phyloP scores from a whole-genome alignment of 1,140 invertebrate genomes.

The Daktulosphaira vitifoliae region DNA sequence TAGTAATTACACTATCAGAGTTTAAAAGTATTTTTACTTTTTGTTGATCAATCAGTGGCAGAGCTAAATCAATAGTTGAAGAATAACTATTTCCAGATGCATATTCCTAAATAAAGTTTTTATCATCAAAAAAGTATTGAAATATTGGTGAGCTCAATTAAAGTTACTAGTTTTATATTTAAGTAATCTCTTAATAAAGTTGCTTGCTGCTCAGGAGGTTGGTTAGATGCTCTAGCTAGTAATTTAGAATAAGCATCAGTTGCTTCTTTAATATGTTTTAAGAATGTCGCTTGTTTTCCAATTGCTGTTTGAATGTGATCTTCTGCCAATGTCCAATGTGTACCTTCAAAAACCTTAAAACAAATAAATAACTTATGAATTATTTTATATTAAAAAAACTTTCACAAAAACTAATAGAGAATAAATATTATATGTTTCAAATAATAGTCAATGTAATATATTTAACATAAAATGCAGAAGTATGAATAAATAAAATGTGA shows the following conservation, averaged over 20 bases:
- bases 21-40: slow-evolving; percentile 28
- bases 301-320: slow-evolving; percentile 93
- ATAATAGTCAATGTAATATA: no score
- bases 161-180: slow-evolving; percentile 21
- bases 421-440: not conserved
- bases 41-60: slow-evolving; percentile 21
- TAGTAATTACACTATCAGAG: slow-evolving; percentile 28
- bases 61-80: not conserved
- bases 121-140: not conserved
- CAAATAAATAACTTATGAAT: no score
- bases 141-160: not conserved
- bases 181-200: slow-evolving; percentile 83
- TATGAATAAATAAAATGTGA: no score
- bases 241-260: slow-evolving; percentile 69
- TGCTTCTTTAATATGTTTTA: slow-evolving; percentile 66
- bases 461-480: no score
- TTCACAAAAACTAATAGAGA: not conserved
- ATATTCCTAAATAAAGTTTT: slow-evolving; percentile 17
- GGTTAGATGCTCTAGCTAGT: slow-evolving; percentile 63
- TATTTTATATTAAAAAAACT: not conserved
- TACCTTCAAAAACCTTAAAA: slow-evolving; percentile 71
- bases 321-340: slow-evolving; percentile 81
- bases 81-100: slow-evolving; percentile 4
- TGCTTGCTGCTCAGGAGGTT: slow-evolving; percentile 67
- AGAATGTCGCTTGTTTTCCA: slow-evolving; percentile 72